Conservation (phyloP, 2,888 invertebrate species). For the Perizoma flavofasciatum region DNA sequence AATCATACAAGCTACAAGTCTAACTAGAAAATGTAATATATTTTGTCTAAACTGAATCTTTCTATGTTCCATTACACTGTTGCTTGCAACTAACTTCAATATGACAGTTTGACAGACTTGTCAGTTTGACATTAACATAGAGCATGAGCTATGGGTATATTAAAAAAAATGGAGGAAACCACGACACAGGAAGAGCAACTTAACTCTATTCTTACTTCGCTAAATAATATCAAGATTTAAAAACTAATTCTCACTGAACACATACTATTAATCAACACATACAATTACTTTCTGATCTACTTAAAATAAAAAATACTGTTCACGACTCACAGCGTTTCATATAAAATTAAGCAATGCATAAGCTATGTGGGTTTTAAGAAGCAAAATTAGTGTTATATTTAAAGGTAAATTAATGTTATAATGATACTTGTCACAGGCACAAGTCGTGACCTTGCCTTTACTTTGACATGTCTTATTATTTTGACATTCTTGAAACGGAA, state of each 20-base stretch:
- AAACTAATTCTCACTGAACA: conserved; percentile 75
- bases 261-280: conserved; percentile 41
- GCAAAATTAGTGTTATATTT: too few relatives aligned
- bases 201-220: conserved; percentile 50
- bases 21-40: too few relatives aligned
- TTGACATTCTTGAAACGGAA: too few relatives aligned
- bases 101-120: conserved; percentile 2
- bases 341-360: conserved; percentile 32
- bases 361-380: conserved; percentile 17
- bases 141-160: not conserved
- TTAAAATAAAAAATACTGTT: conserved; percentile 33
- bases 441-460: too few relatives aligned
- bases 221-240: conserved; percentile 68
- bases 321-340: conserved; percentile 31
- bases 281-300: conserved; percentile 47
- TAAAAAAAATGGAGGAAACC: conserved; percentile 3
- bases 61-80: not conserved
- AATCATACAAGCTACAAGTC: too few relatives aligned
- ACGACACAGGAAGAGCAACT: conserved; percentile 50
- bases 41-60: too few relatives aligned
- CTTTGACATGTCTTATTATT: too few relatives aligned
- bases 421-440: not conserved
- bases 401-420: not conserved
- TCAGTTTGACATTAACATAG: conserved; percentile 12
- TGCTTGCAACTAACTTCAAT: not conserved